Base-by-base conservation (phyloP, 2,797 vertebrate genomes). In the Sebastes itinus region DNA sequence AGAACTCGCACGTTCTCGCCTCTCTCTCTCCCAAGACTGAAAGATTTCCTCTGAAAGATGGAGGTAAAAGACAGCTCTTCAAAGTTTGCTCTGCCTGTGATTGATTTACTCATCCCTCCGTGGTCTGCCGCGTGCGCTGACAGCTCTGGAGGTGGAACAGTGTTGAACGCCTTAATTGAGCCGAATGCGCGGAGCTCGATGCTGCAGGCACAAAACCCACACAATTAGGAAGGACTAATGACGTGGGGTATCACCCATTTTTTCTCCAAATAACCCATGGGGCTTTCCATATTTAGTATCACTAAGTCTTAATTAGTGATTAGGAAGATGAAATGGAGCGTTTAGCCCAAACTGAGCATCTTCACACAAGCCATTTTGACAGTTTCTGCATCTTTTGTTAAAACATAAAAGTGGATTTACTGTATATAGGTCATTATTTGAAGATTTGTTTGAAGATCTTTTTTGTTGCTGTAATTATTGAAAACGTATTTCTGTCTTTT, bases 171-270 rank as follows among this genome's bases (percentile, higher is more conserved):
- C 77, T 87, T 94, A 92, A 95, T 94, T 92, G 92, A 93, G 89
- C 83, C 58, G 63, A 91, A 80, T 52, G 80, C 72, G 82, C 54
- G 2, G 81, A 88, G 91, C 88, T 81, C 72, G 82, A 87, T 52
- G 85, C 93, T 82, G 66, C 81, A 72, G 88, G 92, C 92, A 64
- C 78, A 87, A 89, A 94, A 92, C 85, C 81, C 88, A 87, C 89
- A 90, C 88, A 93, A 93, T 95, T 94, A 89, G 80, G 42, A 63
- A 55, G 69, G 81, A 86, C 85, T 94, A 94, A 95, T 93, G 91
- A 91, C 82, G 77, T 79, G 63, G 81, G 72, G 74, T 89, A 88
- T 92, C 65, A 38, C 75, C 82, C 75, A 84, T 95, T 94, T 93
- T 92, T 93, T 88, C 83, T 87, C 83, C 83, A 93, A 93, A 91